Base-by-base conservation (phyloP, 1,140 invertebrate species). In the Piezodorus guildinii region DNA sequence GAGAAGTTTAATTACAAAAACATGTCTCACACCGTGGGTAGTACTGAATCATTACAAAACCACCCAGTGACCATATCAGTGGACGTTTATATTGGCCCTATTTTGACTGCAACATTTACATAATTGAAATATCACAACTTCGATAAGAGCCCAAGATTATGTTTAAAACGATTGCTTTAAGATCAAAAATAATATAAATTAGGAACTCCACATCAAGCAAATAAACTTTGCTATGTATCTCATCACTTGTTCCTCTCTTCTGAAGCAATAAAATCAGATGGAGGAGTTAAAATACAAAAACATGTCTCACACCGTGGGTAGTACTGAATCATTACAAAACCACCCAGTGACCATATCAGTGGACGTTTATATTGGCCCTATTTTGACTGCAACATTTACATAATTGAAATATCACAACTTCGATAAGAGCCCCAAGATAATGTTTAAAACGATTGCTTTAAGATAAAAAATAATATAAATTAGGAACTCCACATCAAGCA, bases 141-240 rank as follows among this genome's bases (percentile, higher is more conserved):
- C 79, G 77, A 80, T 74, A 17, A 56, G 72, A 69, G 76, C 74
- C 74, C n/a, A n/a, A n/a, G n/a, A n/a, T n/a, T n/a, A n/a, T n/a
- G n/a, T n/a, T n/a, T n/a, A n/a, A n/a, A n/a, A n/a, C n/a, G n/a
- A n/a, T n/a, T n/a, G n/a, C n/a, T n/a, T n/a, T n/a, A n/a, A n/a
- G n/a, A n/a, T n/a, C n/a, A n/a, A n/a, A n/a, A n/a, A n/a, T n/a
- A n/a, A n/a, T n/a, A n/a, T n/a, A n/a, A n/a, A n/a, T n/a, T n/a
- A n/a, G n/a, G n/a, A n/a, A n/a, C n/a, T n/a, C n/a, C n/a, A n/a
- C n/a, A n/a, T n/a, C n/a, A n/a, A n/a, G n/a, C n/a, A n/a, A n/a
- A n/a, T n/a, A n/a, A n/a, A n/a, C n/a, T n/a, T n/a, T n/a, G n/a
- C n/a, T n/a, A n/a, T n/a, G n/a, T n/a, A n/a, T n/a, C n/a, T n/a